Percentiles rank a stretch among this genome's conserved stretches.
Conservation (phyloP, 1,140 invertebrate species). For the Halesus radiatus region DNA sequence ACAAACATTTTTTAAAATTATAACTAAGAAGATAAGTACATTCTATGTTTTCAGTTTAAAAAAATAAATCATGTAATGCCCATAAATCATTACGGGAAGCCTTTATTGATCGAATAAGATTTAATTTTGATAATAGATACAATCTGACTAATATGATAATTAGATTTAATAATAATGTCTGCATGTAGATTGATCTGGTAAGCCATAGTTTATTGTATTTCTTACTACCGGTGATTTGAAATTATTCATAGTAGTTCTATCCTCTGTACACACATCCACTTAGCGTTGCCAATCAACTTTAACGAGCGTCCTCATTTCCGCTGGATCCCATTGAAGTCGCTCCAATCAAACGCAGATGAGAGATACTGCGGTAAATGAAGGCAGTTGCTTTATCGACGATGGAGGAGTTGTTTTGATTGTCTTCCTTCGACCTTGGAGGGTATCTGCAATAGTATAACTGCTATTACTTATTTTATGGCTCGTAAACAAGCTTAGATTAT, state of each 20-base stretch:
- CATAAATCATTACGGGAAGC: too few species aligned
- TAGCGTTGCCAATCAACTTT: conserved; percentile 40
- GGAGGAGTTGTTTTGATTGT: conserved; percentile 33
- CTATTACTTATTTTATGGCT: too few species aligned
- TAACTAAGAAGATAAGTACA: too few species aligned
- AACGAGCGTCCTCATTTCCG: conserved; percentile 14
- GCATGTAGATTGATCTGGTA: too few species aligned
- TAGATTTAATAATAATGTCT: too few species aligned
- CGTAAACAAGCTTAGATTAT: too few species aligned
- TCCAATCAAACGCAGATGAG: conserved; percentile 34
- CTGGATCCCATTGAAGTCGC: conserved; percentile 13
- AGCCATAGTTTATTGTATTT: neutral
- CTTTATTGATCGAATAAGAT: too few species aligned
- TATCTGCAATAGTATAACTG: neutral
- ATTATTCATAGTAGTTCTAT: neutral
- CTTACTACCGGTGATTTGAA: neutral
- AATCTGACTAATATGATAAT: too few species aligned
- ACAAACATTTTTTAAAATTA: too few species aligned
- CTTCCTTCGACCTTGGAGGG: conserved; percentile 14
- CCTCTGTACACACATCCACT: conserved; percentile 17
- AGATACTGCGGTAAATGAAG: conserved; percentile 13
- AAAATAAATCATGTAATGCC: too few species aligned
- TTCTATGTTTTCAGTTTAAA: too few species aligned
- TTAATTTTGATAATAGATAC: too few species aligned
- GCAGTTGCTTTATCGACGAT: conserved; percentile 21